Percentiles rank a stretch among this genome's conserved stretches.
These are phyloP conservation scores for Myotis davidii DNA, from an alignment of 2,113 vertebrate genomes.

Conservation along the genomic window DNA sequence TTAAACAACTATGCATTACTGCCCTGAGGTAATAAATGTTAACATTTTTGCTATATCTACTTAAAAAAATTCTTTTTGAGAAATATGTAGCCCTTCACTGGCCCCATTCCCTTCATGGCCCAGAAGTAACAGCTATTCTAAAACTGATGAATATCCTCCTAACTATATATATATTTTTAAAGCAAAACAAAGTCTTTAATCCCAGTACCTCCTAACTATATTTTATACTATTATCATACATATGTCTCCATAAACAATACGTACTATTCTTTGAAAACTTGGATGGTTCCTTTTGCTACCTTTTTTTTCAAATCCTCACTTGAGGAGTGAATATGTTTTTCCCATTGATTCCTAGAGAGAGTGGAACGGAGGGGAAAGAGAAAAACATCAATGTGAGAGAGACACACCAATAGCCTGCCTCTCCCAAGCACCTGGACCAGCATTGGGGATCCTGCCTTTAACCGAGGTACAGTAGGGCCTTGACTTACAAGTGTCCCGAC, in stretches of 20 bases:
- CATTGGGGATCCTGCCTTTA: too few relatives aligned
- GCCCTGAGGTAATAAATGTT: constrained; percentile 13
- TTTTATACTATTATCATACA: not conserved
- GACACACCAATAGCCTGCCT: too few relatives aligned
- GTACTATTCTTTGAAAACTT: not conserved
- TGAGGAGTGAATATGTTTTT: not conserved
- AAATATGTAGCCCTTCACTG: not conserved
- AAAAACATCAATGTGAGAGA: too few relatives aligned
- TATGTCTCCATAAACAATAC: not conserved
- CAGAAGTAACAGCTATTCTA: not conserved
- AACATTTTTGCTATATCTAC: not conserved
- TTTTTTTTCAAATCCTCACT: not conserved
- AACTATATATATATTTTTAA: not conserved
- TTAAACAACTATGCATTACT: not conserved
- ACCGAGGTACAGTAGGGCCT: too few relatives aligned
- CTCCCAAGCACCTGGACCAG: too few relatives aligned
- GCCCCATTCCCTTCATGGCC: not conserved
- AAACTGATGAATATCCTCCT: not conserved
- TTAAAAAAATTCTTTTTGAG: not conserved
- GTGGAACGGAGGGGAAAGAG: too few relatives aligned
- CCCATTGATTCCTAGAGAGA: not conserved
- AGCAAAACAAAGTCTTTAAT: too few relatives aligned
- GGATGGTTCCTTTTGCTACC: not conserved
- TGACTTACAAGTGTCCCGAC: too few relatives aligned
- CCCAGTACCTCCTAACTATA: not conserved